Conservation (phyloP, 2,888 invertebrate genomes). For the Deilephila elpenor region DNA sequence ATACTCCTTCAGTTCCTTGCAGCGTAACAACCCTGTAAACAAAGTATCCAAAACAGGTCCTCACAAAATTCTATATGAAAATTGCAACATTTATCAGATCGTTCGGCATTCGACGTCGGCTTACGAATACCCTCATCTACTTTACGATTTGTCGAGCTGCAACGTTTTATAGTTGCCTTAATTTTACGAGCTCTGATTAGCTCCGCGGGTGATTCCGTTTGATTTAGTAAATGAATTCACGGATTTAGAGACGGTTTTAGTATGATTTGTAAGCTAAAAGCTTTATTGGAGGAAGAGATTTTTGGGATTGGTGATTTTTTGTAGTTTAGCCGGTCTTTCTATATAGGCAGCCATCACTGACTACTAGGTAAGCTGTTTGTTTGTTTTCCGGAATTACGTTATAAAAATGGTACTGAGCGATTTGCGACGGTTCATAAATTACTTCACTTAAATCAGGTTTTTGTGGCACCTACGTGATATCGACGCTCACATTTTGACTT, state of each 20-base stretch:
- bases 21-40: slow-evolving; percentile 14
- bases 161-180: slow-evolving; percentile 65
- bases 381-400: no score
- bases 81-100: slow-evolving; percentile 62
- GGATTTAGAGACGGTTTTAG: slow-evolving; percentile 19
- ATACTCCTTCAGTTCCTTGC: not conserved
- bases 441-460: no score
- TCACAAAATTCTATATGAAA: slow-evolving; percentile 57
- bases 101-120: slow-evolving; percentile 57
- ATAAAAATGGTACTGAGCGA: no score
- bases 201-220: slow-evolving; percentile 40
- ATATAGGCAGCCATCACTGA: no score
- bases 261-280: slow-evolving; percentile 23
- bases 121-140: slow-evolving; percentile 66
- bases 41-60: slow-evolving; percentile 41
- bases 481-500: no score
- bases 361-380: no score
- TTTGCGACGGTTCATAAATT: no score
- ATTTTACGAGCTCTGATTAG: slow-evolving; percentile 67
- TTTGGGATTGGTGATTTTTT: not conserved
- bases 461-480: no score
- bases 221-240: slow-evolving; percentile 30
- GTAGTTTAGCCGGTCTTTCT: not conserved
- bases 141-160: slow-evolving; percentile 63
- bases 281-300: not conserved